These are phyloP conservation scores for Meandrina meandrites DNA, from an alignment of 92 coral and sea anemone genomes.

Conservation along the genomic window DNA sequence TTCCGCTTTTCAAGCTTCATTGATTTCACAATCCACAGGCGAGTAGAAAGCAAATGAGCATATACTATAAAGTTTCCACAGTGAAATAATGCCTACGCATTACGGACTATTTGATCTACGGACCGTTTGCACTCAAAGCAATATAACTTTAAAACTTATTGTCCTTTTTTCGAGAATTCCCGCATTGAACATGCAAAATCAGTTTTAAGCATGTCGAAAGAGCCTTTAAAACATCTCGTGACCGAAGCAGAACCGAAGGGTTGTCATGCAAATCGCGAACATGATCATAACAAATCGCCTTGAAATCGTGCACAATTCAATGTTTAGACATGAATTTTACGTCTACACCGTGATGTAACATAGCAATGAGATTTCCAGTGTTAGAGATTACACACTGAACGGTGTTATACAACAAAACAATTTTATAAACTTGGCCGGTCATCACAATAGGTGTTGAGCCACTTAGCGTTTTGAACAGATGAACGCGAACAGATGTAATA, in stretches of 20 bases:
- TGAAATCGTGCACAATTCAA: constrained; percentile 5
- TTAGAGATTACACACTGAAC: not conserved
- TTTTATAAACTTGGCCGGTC: not conserved
- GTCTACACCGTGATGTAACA: not conserved
- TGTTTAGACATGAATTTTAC: not conserved
- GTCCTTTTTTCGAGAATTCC: constrained; percentile 1
- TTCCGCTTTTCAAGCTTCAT: constrained; percentile 3
- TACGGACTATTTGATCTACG: not conserved
- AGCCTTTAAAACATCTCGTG: constrained; percentile 27
- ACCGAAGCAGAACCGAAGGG: constrained; percentile 9
- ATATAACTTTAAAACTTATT: constrained; percentile 1
- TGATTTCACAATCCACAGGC: not conserved
- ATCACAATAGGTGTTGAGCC: not conserved
- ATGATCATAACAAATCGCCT: constrained; percentile 17
- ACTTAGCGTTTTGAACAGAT: constrained; percentile 16
- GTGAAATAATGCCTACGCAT: not conserved
- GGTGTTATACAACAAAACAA: not conserved
- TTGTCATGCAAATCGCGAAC: constrained; percentile 39
- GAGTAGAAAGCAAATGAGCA: not conserved
- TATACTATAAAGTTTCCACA: not conserved
- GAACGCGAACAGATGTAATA: constrained; percentile 14
- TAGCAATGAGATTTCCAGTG: not conserved
- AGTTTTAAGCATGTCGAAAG: constrained; percentile 29
- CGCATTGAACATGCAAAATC: constrained; percentile 29
- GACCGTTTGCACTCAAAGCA: constrained; percentile 26